Conservation (phyloP, 1,140 invertebrate species). For the Euwallacea fornicatus region DNA sequence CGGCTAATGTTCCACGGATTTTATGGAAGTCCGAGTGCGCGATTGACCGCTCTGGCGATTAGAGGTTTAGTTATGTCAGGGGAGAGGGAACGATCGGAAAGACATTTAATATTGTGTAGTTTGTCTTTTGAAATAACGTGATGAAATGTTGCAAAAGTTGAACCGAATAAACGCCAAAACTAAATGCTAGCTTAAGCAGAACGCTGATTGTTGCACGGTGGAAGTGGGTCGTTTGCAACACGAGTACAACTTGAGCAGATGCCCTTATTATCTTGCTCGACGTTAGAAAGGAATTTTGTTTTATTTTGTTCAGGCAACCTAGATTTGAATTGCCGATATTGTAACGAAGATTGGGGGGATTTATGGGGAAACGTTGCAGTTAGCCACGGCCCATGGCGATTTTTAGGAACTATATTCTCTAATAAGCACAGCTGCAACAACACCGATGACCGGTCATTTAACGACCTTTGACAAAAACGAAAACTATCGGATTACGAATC, state of each 20-base stretch:
- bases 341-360: background rate
- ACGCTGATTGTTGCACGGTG: background rate
- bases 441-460: too few species aligned
- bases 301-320: background rate
- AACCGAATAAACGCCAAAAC: background rate
- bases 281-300: constrained; percentile 2
- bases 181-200: background rate
- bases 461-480: too few species aligned
- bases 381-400: too few species aligned
- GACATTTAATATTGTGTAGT: background rate
- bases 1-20: constrained; percentile 12
- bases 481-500: too few species aligned
- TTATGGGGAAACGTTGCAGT: background rate
- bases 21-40: background rate
- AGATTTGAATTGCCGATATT: background rate
- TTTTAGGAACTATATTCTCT: too few species aligned
- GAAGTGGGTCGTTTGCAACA: background rate
- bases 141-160: background rate
- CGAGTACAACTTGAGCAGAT: background rate
- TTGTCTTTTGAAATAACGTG: background rate
- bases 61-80: background rate
- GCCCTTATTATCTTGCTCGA: background rate
- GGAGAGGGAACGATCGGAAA: background rate
- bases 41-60: background rate
- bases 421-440: too few species aligned